These are phyloP conservation scores for Synanthedon formicaeformis DNA, from an alignment of 2,888 invertebrate genomes.

Conservation along the genomic window DNA sequence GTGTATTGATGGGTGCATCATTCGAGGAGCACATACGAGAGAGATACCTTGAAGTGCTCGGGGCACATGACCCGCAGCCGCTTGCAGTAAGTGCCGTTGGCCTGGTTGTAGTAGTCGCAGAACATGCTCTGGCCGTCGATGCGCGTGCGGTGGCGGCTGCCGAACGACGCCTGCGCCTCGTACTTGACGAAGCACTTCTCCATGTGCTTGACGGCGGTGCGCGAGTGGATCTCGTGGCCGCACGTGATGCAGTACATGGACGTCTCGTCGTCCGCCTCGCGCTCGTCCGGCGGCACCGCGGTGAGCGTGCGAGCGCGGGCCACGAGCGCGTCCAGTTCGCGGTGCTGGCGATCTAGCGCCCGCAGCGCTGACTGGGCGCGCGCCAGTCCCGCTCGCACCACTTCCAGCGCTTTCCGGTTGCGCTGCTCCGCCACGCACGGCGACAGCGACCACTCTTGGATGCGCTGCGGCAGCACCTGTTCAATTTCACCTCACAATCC, in stretches of 20 bases:
- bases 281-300: conserved; percentile 70
- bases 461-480: conserved; percentile 86
- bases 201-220: conserved; percentile 95
- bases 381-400: conserved; percentile 82
- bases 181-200: conserved; percentile 98
- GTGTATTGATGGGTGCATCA: too few species aligned
- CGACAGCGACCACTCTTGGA: conserved; percentile 93
- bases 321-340: conserved; percentile 83
- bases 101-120: conserved; percentile 94
- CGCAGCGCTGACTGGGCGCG: conserved; percentile 82
- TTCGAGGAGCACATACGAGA: too few species aligned
- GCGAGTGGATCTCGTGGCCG: conserved; percentile 93
- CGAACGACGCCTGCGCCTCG: conserved; percentile 97
- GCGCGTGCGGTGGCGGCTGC: conserved; percentile 92
- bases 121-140: conserved; percentile 96
- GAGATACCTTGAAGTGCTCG: conserved; percentile 84
- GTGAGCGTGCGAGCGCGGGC: conserved; percentile 79
- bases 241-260: conserved; percentile 97
- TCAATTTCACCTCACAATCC: background rate
- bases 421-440: conserved; percentile 89
- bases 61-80: conserved; percentile 95
- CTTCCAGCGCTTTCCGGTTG: conserved; percentile 76
- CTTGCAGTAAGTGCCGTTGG: conserved; percentile 94
- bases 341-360: conserved; percentile 82
- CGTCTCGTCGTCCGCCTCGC: conserved; percentile 75